phyloP scores from a whole-genome alignment of 2,888 invertebrate genomes.

The Tholera decimalis region DNA sequence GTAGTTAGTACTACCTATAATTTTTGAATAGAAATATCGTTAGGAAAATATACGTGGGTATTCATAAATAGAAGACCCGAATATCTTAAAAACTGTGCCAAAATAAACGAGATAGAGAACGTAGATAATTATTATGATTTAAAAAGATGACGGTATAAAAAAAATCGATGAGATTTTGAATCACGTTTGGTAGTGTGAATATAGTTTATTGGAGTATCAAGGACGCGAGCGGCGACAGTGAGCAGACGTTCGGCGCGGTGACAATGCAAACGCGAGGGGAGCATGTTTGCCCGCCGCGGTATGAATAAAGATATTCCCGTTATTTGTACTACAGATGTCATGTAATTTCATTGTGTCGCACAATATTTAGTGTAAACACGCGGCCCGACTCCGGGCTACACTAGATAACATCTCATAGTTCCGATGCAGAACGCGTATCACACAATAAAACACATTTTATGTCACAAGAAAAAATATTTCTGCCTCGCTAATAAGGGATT shows the following conservation, averaged over 20 bases:
- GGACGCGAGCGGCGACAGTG: constrained; percentile 78
- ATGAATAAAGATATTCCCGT: constrained; percentile 91
- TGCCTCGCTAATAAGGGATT: constrained; percentile 84
- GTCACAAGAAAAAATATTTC: constrained; percentile 77
- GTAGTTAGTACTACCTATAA: not conserved
- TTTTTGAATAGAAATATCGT: constrained; percentile 5
- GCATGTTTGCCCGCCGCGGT: constrained; percentile 85
- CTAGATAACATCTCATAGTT: constrained; percentile 88
- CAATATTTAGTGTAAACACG: constrained; percentile 91
- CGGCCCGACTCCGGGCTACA: constrained; percentile 81
- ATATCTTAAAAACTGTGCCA: not conserved
- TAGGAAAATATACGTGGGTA: constrained; percentile 1
- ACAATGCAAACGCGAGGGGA: constrained; percentile 86
- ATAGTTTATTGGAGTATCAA: constrained; percentile 67
- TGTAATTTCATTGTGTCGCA: constrained; percentile 91
- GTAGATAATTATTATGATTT: constrained; percentile 24
- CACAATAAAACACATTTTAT: constrained; percentile 85
- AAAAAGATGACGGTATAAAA: constrained; percentile 2
- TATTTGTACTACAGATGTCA: constrained; percentile 92
- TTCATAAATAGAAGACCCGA: not conserved
- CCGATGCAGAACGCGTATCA: constrained; percentile 80
- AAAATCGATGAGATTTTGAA: constrained; percentile 21
- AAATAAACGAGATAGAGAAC: not conserved
- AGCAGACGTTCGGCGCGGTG: constrained; percentile 85
- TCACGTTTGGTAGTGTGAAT: constrained; percentile 53